These are phyloP conservation scores for Syngnathus scovelli DNA, from an alignment of 2,113 vertebrate genomes.

Conservation along the genomic window DNA sequence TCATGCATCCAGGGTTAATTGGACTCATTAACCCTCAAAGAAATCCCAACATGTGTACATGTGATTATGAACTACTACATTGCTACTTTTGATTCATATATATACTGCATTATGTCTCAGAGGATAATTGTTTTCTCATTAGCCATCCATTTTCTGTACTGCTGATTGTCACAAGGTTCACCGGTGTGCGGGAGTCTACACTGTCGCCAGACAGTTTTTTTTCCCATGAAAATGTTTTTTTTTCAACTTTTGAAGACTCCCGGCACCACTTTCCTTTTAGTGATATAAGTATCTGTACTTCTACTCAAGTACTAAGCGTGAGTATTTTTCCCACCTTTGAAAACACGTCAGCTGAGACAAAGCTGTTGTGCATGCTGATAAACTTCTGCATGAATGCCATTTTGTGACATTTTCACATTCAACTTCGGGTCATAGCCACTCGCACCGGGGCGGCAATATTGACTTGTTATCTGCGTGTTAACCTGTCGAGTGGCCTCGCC, in stretches of 20 bases:
- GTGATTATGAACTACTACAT: no score
- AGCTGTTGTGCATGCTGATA: conserved; percentile 24
- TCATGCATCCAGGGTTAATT: no score
- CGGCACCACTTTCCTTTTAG: conserved; percentile 23
- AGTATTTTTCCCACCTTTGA: neutral
- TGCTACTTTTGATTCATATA: no score
- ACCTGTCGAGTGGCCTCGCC: conserved; percentile 25
- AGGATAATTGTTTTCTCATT: no score
- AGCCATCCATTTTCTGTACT: no score
- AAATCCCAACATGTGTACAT: neutral
- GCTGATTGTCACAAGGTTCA: no score
- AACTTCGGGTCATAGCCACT: conserved; percentile 29
- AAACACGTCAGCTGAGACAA: conserved; percentile 45
- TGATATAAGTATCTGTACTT: conserved; percentile 15
- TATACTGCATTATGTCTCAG: no score
- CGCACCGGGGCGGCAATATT: conserved; percentile 2
- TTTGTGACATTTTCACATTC: conserved; percentile 41
- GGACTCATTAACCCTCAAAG: no score
- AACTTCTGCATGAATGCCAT: conserved; percentile 46
- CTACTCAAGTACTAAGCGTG: neutral
- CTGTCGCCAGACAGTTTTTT: no score
- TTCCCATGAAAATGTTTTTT: no score
- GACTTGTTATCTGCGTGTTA: conserved; percentile 31
- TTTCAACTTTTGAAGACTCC: no score
- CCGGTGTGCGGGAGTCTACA: no score